These are phyloP conservation scores for Rhynchophorus ferrugineus DNA, from an alignment of 1,140 invertebrate genomes.

Conservation along the genomic window DNA sequence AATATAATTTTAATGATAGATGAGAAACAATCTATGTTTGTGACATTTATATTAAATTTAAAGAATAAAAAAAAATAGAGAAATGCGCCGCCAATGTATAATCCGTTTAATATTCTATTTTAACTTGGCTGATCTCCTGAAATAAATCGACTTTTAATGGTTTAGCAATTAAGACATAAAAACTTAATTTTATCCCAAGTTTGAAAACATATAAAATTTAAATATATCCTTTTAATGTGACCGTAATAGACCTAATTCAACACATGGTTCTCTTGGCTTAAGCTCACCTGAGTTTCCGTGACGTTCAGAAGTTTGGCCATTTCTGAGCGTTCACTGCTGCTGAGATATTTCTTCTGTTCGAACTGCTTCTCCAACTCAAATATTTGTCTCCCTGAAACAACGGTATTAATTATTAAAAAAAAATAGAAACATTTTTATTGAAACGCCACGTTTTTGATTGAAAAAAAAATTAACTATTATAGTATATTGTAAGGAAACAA, in stretches of 20 bases:
- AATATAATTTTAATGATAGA: too few species aligned
- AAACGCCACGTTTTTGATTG: too few species aligned
- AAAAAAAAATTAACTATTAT: too few species aligned
- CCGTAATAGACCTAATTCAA: neutral
- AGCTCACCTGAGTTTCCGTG: conserved; percentile 86
- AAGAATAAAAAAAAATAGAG: too few species aligned
- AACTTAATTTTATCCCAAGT: neutral
- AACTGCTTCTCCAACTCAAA: conserved; percentile 95
- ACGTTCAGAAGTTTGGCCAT: conserved; percentile 90
- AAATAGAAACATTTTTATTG: too few species aligned
- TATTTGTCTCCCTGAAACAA: conserved; percentile 83
- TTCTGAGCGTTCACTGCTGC: conserved; percentile 87
- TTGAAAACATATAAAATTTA: conserved; percentile 3
- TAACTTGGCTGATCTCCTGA: neutral
- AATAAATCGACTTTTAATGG: conserved; percentile 4
- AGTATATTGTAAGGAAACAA: too few species aligned
- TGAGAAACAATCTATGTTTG: too few species aligned
- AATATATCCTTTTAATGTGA: conserved; percentile 1
- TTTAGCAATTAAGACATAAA: conserved; percentile 4
- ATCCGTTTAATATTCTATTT: conserved; percentile 5
- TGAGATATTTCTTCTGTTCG: conserved; percentile 92
- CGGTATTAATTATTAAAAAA: neutral
- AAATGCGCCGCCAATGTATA: neutral
- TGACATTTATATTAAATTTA: too few species aligned
- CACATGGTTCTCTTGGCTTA: neutral